Evolutionary conservation across 2,113 vertebrate species (phyloP), one percentile per base, ranked within the genome.

Genomic region (Chionodraco myersi): DNA sequence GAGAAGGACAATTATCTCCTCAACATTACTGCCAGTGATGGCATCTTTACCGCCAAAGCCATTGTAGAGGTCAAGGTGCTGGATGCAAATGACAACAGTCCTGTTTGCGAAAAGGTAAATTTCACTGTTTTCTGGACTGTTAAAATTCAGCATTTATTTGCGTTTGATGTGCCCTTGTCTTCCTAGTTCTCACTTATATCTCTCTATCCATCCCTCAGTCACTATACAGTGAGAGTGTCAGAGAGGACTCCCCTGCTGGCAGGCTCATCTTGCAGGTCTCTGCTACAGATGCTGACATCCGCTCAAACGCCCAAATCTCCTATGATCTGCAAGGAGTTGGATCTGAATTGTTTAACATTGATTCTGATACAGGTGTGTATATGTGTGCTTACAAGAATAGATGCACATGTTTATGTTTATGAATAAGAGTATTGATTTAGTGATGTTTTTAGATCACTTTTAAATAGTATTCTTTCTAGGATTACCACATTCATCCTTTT

Each of bases 51-150:
- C 12, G 94, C 96, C 47, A 97, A 95, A 92, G 97, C 98, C 11
- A 85, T 96, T 11, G 97, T 99, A 49, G 98, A 99, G 83, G 98
- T 99, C 86, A 99, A 99, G 91, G 97, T 99, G 71, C 95, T 99
- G 72, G 98, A 99, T 77, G 98, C 97, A 84, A 99, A 99, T 59
- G 98, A 99, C 94, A 99, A 99, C 82, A 97, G 93, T 75, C 98
- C 98, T 15, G 91, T 97, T 9, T 99, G 98, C 34, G 96, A 98
- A 89, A 97, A 98, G 98, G 98, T 99, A 94, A 82, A 49, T 0
- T 18, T 26, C 3, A 1, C 12, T 64, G 10, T 76, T 68, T 30
- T 30, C 21, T 13, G 1, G 2, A 36, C 3, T n/a, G 9, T 26
- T 45, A 5, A 41, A 56, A 36, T 63, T 68, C 13, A 30, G 36